Base-by-base conservation (phyloP, 2,888 invertebrate species). In the Limnephilus rhombicus region DNA sequence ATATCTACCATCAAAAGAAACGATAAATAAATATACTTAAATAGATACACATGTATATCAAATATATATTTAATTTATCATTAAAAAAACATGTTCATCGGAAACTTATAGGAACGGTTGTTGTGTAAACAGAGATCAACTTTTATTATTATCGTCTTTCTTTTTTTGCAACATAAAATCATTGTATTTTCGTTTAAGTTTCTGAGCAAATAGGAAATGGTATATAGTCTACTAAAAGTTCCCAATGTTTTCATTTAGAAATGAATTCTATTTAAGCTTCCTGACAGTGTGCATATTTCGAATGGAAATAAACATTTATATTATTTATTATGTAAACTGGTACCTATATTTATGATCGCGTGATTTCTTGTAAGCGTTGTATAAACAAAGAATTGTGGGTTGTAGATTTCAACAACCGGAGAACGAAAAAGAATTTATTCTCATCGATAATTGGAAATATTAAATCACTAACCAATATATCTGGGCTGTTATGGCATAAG, bases 271-370 rank as follows among this genome's bases (percentile, higher is more conserved):
- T 83, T 24, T 83, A 37, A 24, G n/a, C 83, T 24, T n/a, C 31
- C 37, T 24, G 83, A 83, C 37, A 41, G 83, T 37, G 37, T 37
- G 83, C 37, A 83, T 83, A 83, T 83, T 83, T 83, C 24, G 41
- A 37, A 34, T 83, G 15, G 24, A 83, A 83, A 83, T 83, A 83
- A 83, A 83, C 83, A 83, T 83, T 83, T 34, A 37, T 24, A 68
- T 68, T 68, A 68, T 83, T 34, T 83, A 37, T 83, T 83, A 34
- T 41, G 83, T 83, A 83, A 83, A 83, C 83, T 18, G 34, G 24
- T 83, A 49, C 49, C 49, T 15, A 37, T 83, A 83, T 83, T 83
- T 83, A 34, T 34, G 83, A 83, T 34, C 83, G 37, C 83, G 41
- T 83, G 83, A 83, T 37, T 83, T 83, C 83, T 24, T 34, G 83